Evolutionary conservation across 2,888 invertebrate genomes (phyloP).

Genomic region (Meta bourneti): DNA sequence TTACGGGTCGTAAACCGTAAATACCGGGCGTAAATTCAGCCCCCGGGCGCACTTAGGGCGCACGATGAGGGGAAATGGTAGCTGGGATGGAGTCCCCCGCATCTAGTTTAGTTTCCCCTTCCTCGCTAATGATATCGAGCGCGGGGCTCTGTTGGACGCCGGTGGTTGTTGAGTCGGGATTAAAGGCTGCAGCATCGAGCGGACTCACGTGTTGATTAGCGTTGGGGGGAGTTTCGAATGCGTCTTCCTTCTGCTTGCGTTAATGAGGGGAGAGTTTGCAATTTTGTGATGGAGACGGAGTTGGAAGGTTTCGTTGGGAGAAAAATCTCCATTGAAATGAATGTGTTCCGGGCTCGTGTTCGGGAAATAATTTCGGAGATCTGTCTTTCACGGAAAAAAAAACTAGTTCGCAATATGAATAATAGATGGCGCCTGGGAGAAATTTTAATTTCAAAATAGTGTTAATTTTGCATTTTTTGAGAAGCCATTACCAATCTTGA

Average conservation of each 20-base stretch:
- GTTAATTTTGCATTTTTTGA: too few relatives aligned
- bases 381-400: too few relatives aligned
- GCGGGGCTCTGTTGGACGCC: neutral
- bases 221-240: neutral
- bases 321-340: too few relatives aligned
- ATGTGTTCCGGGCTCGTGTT: too few relatives aligned
- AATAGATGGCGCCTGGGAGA: too few relatives aligned
- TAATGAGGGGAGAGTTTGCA: neutral
- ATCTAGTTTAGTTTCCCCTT: neutral
- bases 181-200: neutral
- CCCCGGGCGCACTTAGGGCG: conserved; percentile 64
- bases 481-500: too few relatives aligned
- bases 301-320: neutral
- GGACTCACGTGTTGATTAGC: conserved; percentile 17
- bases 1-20: conserved; percentile 74
- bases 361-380: too few relatives aligned
- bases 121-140: conserved; percentile 29
- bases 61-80: conserved; percentile 14
- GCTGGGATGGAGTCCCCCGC: neutral
- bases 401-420: too few relatives aligned
- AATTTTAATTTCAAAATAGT: too few relatives aligned
- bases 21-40: conserved; percentile 68
- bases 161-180: neutral
- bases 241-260: neutral
- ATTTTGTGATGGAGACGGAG: neutral